Base-by-base conservation (phyloP, 1,140 invertebrate genomes). In the Drosophila arizonae region DNA sequence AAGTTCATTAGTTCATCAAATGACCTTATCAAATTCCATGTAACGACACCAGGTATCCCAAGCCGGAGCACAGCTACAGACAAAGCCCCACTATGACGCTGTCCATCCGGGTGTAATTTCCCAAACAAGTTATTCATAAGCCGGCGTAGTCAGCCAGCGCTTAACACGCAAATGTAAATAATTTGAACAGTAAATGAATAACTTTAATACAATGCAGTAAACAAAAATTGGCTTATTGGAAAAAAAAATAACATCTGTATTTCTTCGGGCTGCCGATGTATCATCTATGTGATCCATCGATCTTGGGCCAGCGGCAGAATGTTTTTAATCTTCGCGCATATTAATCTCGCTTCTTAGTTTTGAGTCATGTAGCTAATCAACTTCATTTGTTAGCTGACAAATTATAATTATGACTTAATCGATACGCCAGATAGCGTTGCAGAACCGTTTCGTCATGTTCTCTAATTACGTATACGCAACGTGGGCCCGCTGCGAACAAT, bases 341-440 rank as follows among this genome's bases (percentile, higher is more conserved):
- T 52, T 78, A 66, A 76, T 84, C 58, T 77, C 55, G 9, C 13
- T 52, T 48, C 62, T 72, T 52, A 8, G 6, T 52, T 58, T 39
- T 39, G 36, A 39, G 10, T 39, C 36, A 39, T 39, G 76, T 72
- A 79, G 62, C 79, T 76, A 87, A 86, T 87, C 82, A 61, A 81
- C 76, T 70, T 61, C 1, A 28, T 63, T 39, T 87, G 79, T 76
- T 82, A 82, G 76, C 74, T 71, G 43, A 73, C 58, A 87, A 72
- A 87, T 82, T 87, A 87, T 87, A 87, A 79, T 86, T 87, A 86
- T 86, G 81, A 81, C 81, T 87, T 79, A 87, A 82, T 79, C 70
- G 81, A 61, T 61, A 36, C 58, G 76, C 68, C 72, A 66, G 76
- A 74, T 67, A 71, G 68, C 65, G 30, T 43, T 24, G 36, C 17